These are phyloP conservation scores for Acanthurus tractus DNA, from an alignment of 2,797 vertebrate species.

Conservation along the genomic window DNA sequence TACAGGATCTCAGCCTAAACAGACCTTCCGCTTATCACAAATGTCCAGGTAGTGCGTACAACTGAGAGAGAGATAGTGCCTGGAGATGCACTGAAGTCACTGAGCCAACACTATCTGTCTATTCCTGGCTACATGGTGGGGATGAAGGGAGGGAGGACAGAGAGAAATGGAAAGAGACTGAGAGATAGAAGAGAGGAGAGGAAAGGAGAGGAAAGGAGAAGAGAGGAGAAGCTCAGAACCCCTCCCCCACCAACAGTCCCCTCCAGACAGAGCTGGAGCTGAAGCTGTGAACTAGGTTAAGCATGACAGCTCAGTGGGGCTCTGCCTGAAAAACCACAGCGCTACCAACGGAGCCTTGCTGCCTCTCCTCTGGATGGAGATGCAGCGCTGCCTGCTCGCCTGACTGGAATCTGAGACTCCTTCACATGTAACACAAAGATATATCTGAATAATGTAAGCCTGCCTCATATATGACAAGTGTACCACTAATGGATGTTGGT, in stretches of 20 bases:
- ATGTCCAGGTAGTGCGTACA: conserved; percentile 72
- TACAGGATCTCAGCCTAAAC: conserved; percentile 67
- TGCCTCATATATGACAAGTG: conserved; percentile 41
- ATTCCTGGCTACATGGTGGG: conserved; percentile 42
- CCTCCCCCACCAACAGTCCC: conserved; percentile 71
- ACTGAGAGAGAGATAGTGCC: conserved; percentile 59
- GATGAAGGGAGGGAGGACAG: conserved; percentile 8
- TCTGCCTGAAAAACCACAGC: conserved; percentile 58
- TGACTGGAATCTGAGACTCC: conserved; percentile 47
- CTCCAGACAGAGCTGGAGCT: conserved; percentile 71
- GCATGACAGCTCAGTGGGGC: conserved; percentile 73
- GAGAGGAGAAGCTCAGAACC: conserved; percentile 41
- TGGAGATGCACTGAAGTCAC: conserved; percentile 68
- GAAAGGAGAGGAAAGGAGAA: conserved; percentile 23
- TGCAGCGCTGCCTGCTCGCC: conserved; percentile 32
- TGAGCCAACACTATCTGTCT: conserved; percentile 69
- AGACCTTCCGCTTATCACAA: conserved; percentile 69
- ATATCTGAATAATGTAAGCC: conserved; percentile 65
- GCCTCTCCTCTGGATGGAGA: conserved; percentile 48
- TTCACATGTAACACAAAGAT: conserved; percentile 48
- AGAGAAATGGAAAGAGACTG: conserved; percentile 14
- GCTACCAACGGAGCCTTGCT: conserved; percentile 43
- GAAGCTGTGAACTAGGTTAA: conserved; percentile 78
- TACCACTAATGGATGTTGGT: conserved; percentile 54
- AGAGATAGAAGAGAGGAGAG: conserved; percentile 25